These are phyloP conservation scores for Balanococcus diminutus DNA, from an alignment of 2,888 invertebrate species.

Conservation along the genomic window DNA sequence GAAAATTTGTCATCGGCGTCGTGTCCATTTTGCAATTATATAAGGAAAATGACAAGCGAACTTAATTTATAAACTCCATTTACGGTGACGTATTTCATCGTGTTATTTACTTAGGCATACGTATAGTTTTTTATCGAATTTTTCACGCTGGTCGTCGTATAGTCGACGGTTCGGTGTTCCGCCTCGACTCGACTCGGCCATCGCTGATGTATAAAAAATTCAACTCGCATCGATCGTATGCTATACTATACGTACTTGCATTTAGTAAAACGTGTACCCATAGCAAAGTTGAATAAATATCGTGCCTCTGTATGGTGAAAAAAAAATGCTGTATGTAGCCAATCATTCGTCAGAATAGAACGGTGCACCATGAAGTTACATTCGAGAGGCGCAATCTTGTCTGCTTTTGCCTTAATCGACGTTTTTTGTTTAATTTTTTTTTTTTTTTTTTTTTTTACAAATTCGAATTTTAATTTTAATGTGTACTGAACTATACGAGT, in stretches of 20 bases:
- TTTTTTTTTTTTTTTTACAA: no score
- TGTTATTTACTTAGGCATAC: neutral
- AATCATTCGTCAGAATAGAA: neutral
- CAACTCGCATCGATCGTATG: neutral
- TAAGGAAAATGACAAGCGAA: neutral
- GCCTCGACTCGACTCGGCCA: neutral
- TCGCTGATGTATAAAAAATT: constrained; percentile 8
- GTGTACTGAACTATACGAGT: neutral
- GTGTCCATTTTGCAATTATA: neutral
- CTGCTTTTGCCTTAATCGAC: neutral
- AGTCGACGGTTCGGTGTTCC: neutral
- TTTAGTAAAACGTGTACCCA: no score
- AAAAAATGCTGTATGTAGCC: neutral
- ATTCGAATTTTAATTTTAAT: neutral
- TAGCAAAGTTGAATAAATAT: constrained; percentile 21
- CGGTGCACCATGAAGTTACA: neutral
- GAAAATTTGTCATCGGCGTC: neutral
- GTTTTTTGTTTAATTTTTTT: constrained; percentile 18
- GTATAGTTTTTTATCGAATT: neutral
- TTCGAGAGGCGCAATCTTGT: neutral
- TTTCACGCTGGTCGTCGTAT: neutral
- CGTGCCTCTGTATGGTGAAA: neutral
- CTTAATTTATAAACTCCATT: neutral
- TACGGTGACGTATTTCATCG: neutral
- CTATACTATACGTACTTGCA: neutral